A percentile compares a stretch with the other conserved stretches of the same genome.
Conservation (phyloP, 1,140 invertebrate species). For the Pollicipes pollicipes region DNA sequence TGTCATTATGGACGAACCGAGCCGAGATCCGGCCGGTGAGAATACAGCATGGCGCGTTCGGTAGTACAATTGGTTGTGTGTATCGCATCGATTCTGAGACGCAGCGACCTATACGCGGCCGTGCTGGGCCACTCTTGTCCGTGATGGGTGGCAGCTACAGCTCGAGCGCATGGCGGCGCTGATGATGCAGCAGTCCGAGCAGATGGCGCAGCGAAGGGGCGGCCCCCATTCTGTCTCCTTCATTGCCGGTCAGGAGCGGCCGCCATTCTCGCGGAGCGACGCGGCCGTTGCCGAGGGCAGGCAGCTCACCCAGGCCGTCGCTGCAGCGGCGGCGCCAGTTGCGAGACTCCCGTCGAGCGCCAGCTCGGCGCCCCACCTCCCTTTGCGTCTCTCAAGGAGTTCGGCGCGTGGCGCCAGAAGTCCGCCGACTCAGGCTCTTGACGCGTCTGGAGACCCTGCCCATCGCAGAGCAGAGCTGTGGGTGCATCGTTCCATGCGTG, state of each 20-base stretch:
- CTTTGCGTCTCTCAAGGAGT: background rate
- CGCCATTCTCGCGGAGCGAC: background rate
- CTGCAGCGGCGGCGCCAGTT: background rate
- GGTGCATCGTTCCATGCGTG: background rate
- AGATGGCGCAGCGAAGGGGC: background rate
- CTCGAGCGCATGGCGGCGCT: background rate
- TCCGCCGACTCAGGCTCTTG: background rate
- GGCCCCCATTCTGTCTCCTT: background rate
- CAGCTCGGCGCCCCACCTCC: background rate
- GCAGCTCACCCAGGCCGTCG: background rate
- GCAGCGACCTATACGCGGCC: no score
- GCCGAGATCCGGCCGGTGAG: no score
- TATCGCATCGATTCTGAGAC: no score
- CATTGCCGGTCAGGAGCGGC: background rate
- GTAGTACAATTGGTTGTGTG: no score
- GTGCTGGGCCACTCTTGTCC: no score
- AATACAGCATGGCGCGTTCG: no score
- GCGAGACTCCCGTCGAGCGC: background rate
- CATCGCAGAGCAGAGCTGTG: background rate
- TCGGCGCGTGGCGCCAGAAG: background rate
- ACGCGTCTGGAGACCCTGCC: background rate
- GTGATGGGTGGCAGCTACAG: no score
- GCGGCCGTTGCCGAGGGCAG: background rate
- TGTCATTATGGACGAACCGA: no score
- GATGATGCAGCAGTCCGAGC: background rate